A percentile compares a stretch with the other conserved stretches of the same genome.
These are phyloP conservation scores for Scaptomyza parva DNA, from an alignment of 2,888 invertebrate species.

Conservation along the genomic window DNA sequence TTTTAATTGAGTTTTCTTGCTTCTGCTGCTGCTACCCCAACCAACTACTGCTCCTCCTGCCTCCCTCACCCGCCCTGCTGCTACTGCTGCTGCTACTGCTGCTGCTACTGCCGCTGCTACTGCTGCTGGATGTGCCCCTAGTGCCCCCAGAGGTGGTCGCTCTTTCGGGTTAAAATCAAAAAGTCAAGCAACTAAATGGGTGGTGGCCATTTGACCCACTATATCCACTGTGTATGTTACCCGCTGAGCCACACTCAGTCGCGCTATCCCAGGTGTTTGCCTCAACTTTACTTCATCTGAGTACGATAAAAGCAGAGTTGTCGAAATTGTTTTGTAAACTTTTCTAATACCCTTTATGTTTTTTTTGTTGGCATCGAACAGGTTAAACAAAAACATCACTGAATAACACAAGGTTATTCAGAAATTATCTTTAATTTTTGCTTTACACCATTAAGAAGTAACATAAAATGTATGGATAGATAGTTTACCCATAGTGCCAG, in stretches of 20 bases:
- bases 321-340: conserved; percentile 69
- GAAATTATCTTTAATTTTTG: too few relatives aligned
- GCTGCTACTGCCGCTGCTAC: not conserved
- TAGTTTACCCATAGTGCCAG: not conserved
- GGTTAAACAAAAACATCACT: not conserved
- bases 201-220: conserved; percentile 33
- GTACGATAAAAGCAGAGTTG: conserved; percentile 50
- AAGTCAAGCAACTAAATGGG: conserved; percentile 56
- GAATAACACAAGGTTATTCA: not conserved
- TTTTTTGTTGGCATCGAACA: not conserved
- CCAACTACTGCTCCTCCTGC: not conserved
- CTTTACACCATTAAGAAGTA: too few relatives aligned
- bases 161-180: conserved; percentile 48
- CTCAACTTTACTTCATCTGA: conserved; percentile 58
- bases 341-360: conserved; percentile 51
- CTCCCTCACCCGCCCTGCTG: not conserved
- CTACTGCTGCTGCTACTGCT: not conserved
- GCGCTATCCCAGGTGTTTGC: conserved; percentile 68
- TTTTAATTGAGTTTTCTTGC: conserved; percentile 80
- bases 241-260: conserved; percentile 36
- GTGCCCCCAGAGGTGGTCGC: conserved; percentile 14
- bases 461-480: not conserved
- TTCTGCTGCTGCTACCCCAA: conserved; percentile 11
- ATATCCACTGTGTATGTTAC: conserved; percentile 3
- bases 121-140: not conserved